These are phyloP conservation scores for Sinohyriopsis cumingii DNA, from an alignment of 2,888 invertebrate species.

Conservation along the genomic window DNA sequence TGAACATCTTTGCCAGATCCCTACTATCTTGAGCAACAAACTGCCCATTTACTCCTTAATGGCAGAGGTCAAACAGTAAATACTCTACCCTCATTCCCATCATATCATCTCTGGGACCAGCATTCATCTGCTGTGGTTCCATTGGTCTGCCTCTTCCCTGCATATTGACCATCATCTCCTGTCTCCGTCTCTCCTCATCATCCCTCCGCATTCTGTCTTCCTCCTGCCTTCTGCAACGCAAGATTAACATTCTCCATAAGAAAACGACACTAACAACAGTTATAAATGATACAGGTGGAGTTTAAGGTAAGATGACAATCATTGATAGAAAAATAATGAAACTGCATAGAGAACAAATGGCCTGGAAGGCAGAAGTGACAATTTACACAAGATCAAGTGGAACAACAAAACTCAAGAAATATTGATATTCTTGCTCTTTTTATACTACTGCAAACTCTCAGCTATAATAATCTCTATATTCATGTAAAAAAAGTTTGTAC, in stretches of 20 bases:
- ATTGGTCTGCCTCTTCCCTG: constrained; percentile 15
- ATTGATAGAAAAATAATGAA: too few species aligned
- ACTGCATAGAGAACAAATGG: too few species aligned
- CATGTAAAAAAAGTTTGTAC: too few species aligned
- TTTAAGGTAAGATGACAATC: too few species aligned
- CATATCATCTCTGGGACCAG: constrained; percentile 12
- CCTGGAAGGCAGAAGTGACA: too few species aligned
- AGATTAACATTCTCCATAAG: not conserved
- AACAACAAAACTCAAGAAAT: too few species aligned
- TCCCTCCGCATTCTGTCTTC: constrained; percentile 33
- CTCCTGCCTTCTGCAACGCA: constrained; percentile 35
- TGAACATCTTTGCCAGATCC: constrained; percentile 5
- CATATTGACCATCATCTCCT: constrained; percentile 46
- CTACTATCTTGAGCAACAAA: constrained; percentile 1
- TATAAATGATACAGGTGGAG: not conserved
- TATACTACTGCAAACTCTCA: too few species aligned
- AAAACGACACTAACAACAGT: not conserved
- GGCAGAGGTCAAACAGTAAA: constrained; percentile 22
- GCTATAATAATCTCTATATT: too few species aligned
- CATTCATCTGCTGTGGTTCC: not conserved
- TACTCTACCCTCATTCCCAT: constrained; percentile 9
- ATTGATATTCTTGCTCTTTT: too few species aligned
- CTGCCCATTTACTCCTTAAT: constrained; percentile 19
- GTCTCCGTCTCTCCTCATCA: constrained; percentile 27
- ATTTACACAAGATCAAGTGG: too few species aligned